Evolutionary conservation across 2,797 vertebrate species (phyloP).

Genomic region (Telmatherina bonti): DNA sequence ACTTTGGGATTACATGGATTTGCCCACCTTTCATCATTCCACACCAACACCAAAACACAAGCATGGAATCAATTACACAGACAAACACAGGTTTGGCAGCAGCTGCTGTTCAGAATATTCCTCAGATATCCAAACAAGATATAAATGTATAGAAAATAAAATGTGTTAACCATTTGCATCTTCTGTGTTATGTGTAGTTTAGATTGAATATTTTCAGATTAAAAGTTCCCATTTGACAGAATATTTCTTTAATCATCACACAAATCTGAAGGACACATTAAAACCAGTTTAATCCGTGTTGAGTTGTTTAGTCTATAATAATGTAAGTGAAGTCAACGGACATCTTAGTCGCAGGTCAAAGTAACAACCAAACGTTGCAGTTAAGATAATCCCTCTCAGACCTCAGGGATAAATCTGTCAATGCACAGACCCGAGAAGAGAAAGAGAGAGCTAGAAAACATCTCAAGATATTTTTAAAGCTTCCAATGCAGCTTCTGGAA

Average conservation of each 20-base stretch:
- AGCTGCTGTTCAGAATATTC: constrained; percentile 3
- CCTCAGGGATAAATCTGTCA: neutral
- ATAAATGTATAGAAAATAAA: neutral
- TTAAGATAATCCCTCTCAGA: too few species aligned
- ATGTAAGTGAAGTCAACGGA: too few species aligned
- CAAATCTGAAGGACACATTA: neutral
- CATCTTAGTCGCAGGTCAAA: neutral
- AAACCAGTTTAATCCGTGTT: neutral
- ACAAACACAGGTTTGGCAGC: constrained; percentile 18
- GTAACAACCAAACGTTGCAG: too few species aligned
- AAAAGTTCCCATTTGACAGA: neutral
- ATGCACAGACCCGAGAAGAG: neutral
- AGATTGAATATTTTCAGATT: neutral
- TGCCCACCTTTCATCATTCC: constrained; percentile 62
- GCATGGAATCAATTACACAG: neutral
- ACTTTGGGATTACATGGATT: constrained; percentile 81
- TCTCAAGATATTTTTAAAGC: neutral
- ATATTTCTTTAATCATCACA: neutral
- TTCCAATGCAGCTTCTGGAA: too few species aligned
- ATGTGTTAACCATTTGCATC: neutral
- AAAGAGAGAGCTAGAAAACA: neutral
- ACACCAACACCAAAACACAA: constrained; percentile 16
- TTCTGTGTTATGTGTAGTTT: too few species aligned
- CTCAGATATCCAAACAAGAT: constrained; percentile 3
- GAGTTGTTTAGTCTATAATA: too few species aligned